Conservation (phyloP, 2,888 invertebrate species). For the Neoascia interrupta region DNA sequence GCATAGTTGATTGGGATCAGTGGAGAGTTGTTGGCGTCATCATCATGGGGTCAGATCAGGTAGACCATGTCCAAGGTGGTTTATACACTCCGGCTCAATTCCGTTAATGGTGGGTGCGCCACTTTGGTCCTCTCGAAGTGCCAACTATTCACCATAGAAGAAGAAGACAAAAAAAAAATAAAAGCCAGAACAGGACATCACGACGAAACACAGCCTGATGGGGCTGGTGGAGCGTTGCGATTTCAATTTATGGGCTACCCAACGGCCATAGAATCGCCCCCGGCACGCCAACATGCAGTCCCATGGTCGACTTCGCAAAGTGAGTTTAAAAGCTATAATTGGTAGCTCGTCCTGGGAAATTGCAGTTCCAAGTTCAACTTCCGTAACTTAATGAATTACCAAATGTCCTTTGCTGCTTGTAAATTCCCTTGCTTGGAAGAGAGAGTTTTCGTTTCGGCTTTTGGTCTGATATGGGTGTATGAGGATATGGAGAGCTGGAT, state of each 20-base stretch:
- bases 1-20: conserved; percentile 71
- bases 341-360: conserved; percentile 79
- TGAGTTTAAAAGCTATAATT: conserved; percentile 73
- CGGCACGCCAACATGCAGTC: not conserved
- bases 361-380: conserved; percentile 80
- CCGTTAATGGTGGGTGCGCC: conserved; percentile 69
- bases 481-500: conserved; percentile 10
- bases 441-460: conserved; percentile 34
- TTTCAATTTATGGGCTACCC: conserved; percentile 71
- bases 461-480: conserved; percentile 21
- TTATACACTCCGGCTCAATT: conserved; percentile 67
- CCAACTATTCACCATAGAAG: conserved; percentile 58
- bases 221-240: conserved; percentile 55
- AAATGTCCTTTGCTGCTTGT: conserved; percentile 74
- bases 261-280: conserved; percentile 25
- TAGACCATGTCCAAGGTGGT: conserved; percentile 69
- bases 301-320: conserved; percentile 53
- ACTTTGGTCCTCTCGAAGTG: conserved; percentile 67
- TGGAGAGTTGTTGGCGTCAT: conserved; percentile 66
- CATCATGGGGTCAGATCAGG: conserved; percentile 56
- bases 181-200: not conserved
- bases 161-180: conserved; percentile 32
- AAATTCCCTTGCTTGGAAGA: conserved; percentile 49
- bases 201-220: conserved; percentile 14
- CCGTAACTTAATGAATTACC: conserved; percentile 80